phyloP scores from a whole-genome alignment of 2,888 invertebrate genomes.

The Cyclophora albipunctata region DNA sequence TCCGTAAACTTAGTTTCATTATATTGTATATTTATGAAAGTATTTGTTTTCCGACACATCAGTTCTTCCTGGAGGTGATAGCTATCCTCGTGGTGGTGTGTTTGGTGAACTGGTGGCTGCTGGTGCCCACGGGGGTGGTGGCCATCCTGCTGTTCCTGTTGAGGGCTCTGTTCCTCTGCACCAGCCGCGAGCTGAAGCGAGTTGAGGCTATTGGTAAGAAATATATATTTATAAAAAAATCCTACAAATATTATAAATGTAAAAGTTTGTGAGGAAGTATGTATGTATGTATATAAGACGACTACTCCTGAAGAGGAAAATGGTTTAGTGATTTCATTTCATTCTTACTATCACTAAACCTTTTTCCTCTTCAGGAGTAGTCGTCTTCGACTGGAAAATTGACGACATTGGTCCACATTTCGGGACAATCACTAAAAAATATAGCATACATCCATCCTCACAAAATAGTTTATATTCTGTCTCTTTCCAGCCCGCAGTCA shows the following conservation, averaged over 20 bases:
- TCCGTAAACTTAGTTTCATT: background rate
- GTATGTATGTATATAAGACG: too few species aligned
- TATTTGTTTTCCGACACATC: conserved; percentile 1
- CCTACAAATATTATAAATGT: background rate
- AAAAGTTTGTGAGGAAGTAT: too few species aligned
- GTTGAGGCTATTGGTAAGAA: conserved; percentile 78
- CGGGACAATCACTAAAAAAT: too few species aligned
- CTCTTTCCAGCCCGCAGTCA: conserved; percentile 83
- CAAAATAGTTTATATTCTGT: background rate
- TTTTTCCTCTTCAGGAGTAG: too few species aligned
- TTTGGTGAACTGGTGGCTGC: conserved; percentile 81
- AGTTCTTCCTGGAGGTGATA: conserved; percentile 76
- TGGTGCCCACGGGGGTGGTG: conserved; percentile 79
- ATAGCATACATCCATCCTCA: too few species aligned
- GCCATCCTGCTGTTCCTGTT: conserved; percentile 79
- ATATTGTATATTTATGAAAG: too few species aligned
- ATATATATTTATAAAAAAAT: too few species aligned
- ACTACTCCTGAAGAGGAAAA: too few species aligned
- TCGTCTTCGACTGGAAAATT: too few species aligned
- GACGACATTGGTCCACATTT: too few species aligned
- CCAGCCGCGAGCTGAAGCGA: conserved; percentile 83
- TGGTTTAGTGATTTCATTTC: too few species aligned
- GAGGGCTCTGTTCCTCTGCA: conserved; percentile 80
- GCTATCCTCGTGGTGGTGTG: conserved; percentile 84
- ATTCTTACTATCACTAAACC: too few species aligned